Base-by-base conservation (phyloP, 2,113 vertebrate species). In the Vulpes lagopus region DNA sequence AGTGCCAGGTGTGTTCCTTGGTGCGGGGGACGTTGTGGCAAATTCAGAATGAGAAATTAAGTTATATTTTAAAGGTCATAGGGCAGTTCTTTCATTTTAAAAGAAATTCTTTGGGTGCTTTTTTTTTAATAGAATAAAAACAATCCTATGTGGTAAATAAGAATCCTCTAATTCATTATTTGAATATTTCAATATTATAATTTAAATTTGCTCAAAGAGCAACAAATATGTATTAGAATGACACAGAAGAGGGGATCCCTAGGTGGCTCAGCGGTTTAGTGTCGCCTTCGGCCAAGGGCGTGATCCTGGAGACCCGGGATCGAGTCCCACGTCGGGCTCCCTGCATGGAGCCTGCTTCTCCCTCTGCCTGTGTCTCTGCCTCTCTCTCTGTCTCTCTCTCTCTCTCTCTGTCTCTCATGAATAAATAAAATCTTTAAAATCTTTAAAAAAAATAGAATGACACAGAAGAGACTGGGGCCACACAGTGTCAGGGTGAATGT, bases 191-290 rank as follows among this genome's bases (percentile, higher is more conserved):
- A 76, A 64, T 67, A 43, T 71, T 94, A 74, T 5, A 59, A 91
- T 23, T 82, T 94, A 87, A 91, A 60, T 91, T 80, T 87, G 8
- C 65, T 65, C 73, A 91, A 35, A 87, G 51, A 57, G 64, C 25
- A 74, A 30, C 23, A 64, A 80, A n/a, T 30, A 59, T 30, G 4
- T 76, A 11, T 83, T 65, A 83, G 25, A 27, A 90, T n/a, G 86
- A 23, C 49, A 81, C 30, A 89, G 35, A 9, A 86, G 35, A 73
- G 17, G 43, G 43, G 43, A 43, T 43, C 43, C 43, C 43, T 43
- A 7, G 43, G 43, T 43, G 43, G 43, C 43, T 43, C 43, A 43
- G 43, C 4, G 38, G 38, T 43, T 43, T 43, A 5, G 38, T 43
- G 38, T 5, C 4, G 38, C 43, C 43, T 43, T 43, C 4, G 7